These are phyloP conservation scores for Euwallacea similis DNA, from an alignment of 1,140 invertebrate species.

Conservation along the genomic window DNA sequence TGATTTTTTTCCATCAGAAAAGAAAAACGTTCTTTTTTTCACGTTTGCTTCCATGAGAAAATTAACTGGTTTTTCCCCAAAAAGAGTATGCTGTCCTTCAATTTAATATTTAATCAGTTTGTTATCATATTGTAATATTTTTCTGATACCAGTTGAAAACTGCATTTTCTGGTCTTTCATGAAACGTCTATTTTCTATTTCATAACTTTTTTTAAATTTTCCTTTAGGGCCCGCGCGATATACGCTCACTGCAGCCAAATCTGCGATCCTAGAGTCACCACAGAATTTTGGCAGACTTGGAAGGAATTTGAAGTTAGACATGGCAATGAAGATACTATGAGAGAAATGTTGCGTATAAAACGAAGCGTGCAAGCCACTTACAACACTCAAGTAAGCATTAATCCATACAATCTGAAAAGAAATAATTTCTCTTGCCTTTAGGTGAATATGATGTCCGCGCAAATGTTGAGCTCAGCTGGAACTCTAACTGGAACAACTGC, in stretches of 20 bases:
- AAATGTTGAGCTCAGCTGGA: slow-evolving; percentile 82
- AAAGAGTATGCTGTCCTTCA: too few species aligned
- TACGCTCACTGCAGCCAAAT: slow-evolving; percentile 99
- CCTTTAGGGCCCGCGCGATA: slow-evolving; percentile 83
- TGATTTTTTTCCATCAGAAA: neutral
- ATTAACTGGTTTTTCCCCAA: too few species aligned
- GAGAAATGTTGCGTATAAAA: slow-evolving; percentile 98
- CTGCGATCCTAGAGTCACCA: slow-evolving; percentile 94
- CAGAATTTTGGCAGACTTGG: slow-evolving; percentile 97
- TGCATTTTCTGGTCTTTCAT: too few species aligned
- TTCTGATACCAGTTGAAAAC: neutral
- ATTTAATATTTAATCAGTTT: too few species aligned
- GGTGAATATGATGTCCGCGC: slow-evolving; percentile 96
- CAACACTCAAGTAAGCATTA: slow-evolving; percentile 78
- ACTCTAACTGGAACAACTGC: slow-evolving; percentile 66
- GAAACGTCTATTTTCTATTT: too few species aligned
- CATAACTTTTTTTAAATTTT: neutral
- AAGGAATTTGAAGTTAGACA: slow-evolving; percentile 97
- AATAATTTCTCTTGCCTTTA: slow-evolving; percentile 42
- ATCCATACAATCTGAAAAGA: slow-evolving; percentile 1
- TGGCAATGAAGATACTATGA: slow-evolving; percentile 99
- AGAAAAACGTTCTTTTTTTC: too few species aligned
- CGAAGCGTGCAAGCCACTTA: slow-evolving; percentile 96
- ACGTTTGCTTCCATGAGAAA: too few species aligned
- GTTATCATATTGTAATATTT: neutral